Percentiles rank a stretch among this genome's conserved stretches.
Evolutionary conservation across 35 echinoderm and acorn worm genomes (phyloP).

Genomic region (Strongylocentrotus purpuratus): DNA sequence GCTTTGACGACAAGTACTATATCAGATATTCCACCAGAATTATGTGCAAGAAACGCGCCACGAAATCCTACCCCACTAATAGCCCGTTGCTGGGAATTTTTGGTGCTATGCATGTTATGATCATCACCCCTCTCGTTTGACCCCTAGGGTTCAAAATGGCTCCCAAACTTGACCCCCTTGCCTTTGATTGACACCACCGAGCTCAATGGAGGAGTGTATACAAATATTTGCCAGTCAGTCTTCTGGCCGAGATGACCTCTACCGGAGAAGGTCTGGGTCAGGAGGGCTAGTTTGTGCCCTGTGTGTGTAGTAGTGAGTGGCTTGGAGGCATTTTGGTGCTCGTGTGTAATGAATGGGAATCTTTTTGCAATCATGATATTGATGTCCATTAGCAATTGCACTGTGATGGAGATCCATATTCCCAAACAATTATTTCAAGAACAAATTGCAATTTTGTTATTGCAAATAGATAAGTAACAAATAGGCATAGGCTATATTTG

Average conservation of each 20-base stretch:
- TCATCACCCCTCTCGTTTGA: neutral
- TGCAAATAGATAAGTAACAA: too few species aligned
- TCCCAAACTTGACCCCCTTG: conserved; percentile 28
- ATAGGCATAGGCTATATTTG: too few species aligned
- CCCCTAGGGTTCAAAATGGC: conserved; percentile 23
- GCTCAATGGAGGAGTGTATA: conserved; percentile 19
- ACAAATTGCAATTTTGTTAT: too few species aligned
- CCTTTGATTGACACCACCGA: conserved; percentile 5
- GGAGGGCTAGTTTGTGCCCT: neutral
- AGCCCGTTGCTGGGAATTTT: neutral
- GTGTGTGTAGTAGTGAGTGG: neutral
- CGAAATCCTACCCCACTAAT: neutral
- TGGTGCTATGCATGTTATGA: neutral
- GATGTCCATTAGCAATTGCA: neutral
- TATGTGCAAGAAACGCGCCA: neutral
- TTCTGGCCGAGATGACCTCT: neutral
- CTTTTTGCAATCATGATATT: neutral
- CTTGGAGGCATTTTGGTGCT: neutral
- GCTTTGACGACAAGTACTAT: too few species aligned
- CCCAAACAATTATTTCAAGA: too few species aligned
- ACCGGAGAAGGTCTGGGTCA: neutral
- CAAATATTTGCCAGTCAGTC: conserved; percentile 45
- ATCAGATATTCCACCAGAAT: neutral
- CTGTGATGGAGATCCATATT: neutral
- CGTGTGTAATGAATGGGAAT: neutral